Evolutionary conservation across 2,888 invertebrate genomes (phyloP), one percentile per base, ranked within the genome.

Genomic region (Perizoma affinitatum): DNA sequence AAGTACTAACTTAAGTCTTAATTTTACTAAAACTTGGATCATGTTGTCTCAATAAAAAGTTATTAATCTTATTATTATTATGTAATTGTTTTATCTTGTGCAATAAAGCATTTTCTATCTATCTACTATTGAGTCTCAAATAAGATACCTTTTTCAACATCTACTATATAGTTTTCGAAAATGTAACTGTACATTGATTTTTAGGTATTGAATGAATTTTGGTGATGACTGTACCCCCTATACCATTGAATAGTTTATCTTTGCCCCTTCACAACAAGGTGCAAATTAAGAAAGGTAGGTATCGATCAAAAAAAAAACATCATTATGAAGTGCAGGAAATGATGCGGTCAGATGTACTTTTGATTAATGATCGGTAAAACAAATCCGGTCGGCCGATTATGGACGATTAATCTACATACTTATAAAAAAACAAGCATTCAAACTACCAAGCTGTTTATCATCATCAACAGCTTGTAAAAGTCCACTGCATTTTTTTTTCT

Each of bases 321-420:
- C 68, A 70, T 68, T 71, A 70, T 67, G 60, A 68, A 71, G 70
- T 75, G 67, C 70, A 74, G 81, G 81, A 78, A 80, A 72, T 81
- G 79, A 79, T 73, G 70, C 68, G 68, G 56, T 73, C 65, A 68
- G 66, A 65, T 61, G 48, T 56, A 55, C 63, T 51, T 36, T 58
- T 79, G 79, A 79, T 78, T 79, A 76, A 80, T 76, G 71, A 66
- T 64, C 62, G 56, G 54, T 63, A 59, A 61, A 61, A 62, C 61
- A n/a, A n/a, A n/a, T n/a, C n/a, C 63, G 63, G 66, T 54, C 57
- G 47, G 50, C 63, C 65, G 52, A 59, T 52, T 60, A 61, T 48
- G 45, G 11, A 49, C 61, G 63, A 63, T 64, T 63, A 54, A 51
- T 58, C 58, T 63, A n/a, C n/a, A n/a, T n/a, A n/a, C n/a, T n/a